Conservation (phyloP, 2,113 vertebrate genomes). For the Prinia subflava region DNA sequence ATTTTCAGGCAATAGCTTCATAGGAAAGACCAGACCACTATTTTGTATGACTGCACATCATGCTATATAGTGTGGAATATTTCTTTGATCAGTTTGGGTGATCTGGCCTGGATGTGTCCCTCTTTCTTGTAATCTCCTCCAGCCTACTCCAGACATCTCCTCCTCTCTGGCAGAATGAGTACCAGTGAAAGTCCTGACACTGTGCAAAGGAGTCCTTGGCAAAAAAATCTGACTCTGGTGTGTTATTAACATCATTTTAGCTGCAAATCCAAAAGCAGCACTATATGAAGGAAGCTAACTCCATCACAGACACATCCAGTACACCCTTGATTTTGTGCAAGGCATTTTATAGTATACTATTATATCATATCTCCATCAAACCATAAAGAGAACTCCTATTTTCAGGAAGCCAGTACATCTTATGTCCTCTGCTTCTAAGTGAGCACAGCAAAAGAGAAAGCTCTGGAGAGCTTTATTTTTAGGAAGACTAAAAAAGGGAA, state of each 20-base stretch:
- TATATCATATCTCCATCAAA: neutral
- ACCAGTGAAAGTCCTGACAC: neutral
- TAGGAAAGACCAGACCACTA: neutral
- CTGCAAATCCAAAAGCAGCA: neutral
- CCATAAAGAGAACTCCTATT: neutral
- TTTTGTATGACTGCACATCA: neutral
- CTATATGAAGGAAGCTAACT: neutral
- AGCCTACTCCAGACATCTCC: too few relatives aligned
- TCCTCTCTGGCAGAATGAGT: neutral
- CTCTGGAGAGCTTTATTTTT: neutral
- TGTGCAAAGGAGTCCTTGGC: neutral
- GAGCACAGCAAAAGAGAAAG: neutral
- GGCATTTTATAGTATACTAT: neutral
- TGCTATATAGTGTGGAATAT: neutral
- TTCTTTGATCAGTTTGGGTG: neutral
- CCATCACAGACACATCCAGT: neutral
- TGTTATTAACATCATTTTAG: neutral
- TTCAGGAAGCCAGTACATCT: neutral
- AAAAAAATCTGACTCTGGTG: neutral
- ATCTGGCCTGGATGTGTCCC: neutral
- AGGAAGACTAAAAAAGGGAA: neutral
- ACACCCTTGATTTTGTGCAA: neutral
- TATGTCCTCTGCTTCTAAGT: neutral
- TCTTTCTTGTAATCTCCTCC: neutral
- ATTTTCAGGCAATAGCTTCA: neutral